phyloP scores from a whole-genome alignment of 2,797 vertebrate species.

The Pempheris klunzingeri region DNA sequence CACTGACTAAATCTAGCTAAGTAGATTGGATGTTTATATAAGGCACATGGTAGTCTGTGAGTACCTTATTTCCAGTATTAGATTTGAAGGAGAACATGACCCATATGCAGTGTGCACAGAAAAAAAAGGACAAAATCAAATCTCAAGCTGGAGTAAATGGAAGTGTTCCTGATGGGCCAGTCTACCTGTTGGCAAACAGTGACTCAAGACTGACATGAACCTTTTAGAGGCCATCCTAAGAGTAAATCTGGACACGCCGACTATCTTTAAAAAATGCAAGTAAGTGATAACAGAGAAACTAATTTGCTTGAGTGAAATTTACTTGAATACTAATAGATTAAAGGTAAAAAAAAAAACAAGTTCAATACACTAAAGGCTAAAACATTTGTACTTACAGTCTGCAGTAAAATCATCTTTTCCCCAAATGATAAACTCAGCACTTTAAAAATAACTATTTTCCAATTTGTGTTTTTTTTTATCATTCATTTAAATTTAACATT shows the following conservation, averaged over 20 bases:
- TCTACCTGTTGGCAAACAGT: neutral
- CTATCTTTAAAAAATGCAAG: neutral
- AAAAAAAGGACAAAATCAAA: slow-evolving; percentile 6
- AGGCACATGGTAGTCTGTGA: slow-evolving; percentile 6
- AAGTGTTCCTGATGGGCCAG: neutral
- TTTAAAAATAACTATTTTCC: too few species aligned
- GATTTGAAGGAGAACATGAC: slow-evolving; percentile 10
- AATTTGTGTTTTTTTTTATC: too few species aligned
- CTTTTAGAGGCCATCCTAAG: neutral
- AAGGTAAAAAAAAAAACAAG: too few species aligned
- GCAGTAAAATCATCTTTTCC: too few species aligned
- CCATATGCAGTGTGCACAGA: too few species aligned
- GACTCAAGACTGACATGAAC: neutral
- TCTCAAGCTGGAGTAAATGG: neutral
- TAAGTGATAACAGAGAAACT: neutral
- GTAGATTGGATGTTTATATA: slow-evolving; percentile 32
- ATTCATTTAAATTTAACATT: too few species aligned
- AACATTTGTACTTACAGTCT: too few species aligned
- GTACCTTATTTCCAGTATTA: slow-evolving; percentile 25
- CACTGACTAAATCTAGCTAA: slow-evolving; percentile 17
- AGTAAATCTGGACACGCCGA: too few species aligned
- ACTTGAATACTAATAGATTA: too few species aligned
- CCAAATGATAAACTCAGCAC: too few species aligned
- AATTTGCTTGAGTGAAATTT: neutral
- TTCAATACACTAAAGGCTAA: too few species aligned